Base-by-base conservation (phyloP, 2,888 invertebrate genomes). In the Tolmerus cingulatus region DNA sequence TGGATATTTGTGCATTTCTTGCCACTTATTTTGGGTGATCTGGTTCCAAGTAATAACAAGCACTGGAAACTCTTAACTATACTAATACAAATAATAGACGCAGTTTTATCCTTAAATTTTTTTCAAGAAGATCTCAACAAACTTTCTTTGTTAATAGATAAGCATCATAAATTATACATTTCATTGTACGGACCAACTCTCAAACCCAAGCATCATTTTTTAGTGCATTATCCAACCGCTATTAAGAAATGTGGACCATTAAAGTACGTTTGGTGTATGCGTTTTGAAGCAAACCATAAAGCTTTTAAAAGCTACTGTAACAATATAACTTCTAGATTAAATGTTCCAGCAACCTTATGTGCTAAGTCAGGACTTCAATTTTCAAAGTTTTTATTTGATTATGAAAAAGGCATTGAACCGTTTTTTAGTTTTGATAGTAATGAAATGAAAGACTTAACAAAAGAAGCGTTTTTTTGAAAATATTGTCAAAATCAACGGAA, bases 191-290 rank as follows among this genome's bases (percentile, higher is more conserved):
- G 89, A 88, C 74, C 55, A 34, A 86, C 51, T 23, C 30, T 88
- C 4, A 89, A 88, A 82, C 88, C 89, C 5, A 89, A 88, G 46
- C 86, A 87, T 27, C 88, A 89, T 81, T 89, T 88, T 57, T 82
- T 88, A 79, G 34, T 85, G 8, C 87, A 88, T 66, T 88, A 87
- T 43, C 5, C 74, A 9, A 5, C 16, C 19, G 84, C 46, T 37
- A 86, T 88, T 19, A 88, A 78, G 81, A 87, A 74, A 23, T 79
- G 85, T 57, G 88, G 89, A 9, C 88, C 89, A 30, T 37, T 81
- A 3, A 88, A 88, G 86, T 87, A 76, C 85, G 37, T 86, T 8
- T 88, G 86, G 87, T 37, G n/a, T 16, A 85, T 88, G 81, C 74
- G 87, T 0, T 87, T 87, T 84, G 88, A 88, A 40, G 86, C 87